Evolutionary conservation across 2,113 vertebrate species (phyloP).

Genomic region (Phycodurus eques): DNA sequence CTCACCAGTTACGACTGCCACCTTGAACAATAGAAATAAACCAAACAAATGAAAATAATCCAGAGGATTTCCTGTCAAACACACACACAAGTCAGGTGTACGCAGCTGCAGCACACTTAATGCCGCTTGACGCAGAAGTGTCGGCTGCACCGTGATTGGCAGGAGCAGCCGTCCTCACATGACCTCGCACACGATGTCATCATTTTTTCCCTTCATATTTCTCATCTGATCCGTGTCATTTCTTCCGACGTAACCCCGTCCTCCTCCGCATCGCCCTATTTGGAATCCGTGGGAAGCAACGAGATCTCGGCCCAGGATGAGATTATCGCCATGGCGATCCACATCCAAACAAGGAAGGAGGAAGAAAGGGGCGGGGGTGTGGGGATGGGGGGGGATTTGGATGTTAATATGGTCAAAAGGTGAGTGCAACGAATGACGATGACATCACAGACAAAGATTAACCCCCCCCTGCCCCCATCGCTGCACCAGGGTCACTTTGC

Average conservation of each 20-base stretch:
- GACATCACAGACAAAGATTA: slow-evolving; percentile 25
- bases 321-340: slow-evolving; percentile 62
- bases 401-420: slow-evolving; percentile 29
- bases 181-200: neutral
- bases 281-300: slow-evolving; percentile 51
- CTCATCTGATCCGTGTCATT: slow-evolving; percentile 6
- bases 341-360: slow-evolving; percentile 51
- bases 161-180: neutral
- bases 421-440: slow-evolving; percentile 16
- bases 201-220: neutral
- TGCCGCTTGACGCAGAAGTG: neutral
- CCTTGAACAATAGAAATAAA: neutral
- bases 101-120: neutral
- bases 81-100: neutral
- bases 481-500: neutral
- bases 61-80: too few relatives aligned
- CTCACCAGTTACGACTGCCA: too few relatives aligned
- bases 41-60: neutral
- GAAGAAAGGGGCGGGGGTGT: slow-evolving; percentile 6
- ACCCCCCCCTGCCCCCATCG: neutral
- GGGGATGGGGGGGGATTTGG: neutral
- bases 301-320: slow-evolving; percentile 14
- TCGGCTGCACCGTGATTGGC: neutral
- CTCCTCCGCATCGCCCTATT: slow-evolving; percentile 59
- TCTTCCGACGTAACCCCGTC: slow-evolving; percentile 7